phyloP scores from a whole-genome alignment of 2,888 invertebrate species.

The Oeneis ivallda region DNA sequence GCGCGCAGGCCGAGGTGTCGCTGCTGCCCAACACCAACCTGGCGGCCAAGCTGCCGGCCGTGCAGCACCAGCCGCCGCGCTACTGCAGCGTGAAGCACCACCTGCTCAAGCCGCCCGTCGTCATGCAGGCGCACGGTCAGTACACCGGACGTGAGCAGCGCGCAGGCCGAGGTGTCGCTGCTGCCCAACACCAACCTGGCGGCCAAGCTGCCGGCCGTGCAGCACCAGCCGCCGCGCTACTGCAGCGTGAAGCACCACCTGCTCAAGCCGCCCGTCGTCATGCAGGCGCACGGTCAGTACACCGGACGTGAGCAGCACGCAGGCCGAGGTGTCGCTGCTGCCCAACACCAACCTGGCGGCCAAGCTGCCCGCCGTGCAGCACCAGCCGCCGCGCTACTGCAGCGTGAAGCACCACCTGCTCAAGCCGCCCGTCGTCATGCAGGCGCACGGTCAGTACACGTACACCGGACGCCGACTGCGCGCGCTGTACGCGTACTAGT shows the following conservation, averaged over 20 bases:
- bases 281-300: conserved; percentile 86
- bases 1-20: conserved; percentile 62
- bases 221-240: conserved; percentile 91
- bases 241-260: conserved; percentile 95
- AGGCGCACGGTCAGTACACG: conserved; percentile 81
- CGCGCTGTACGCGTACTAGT: too few species aligned
- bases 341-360: conserved; percentile 92
- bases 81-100: conserved; percentile 95
- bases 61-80: conserved; percentile 91
- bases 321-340: conserved; percentile 78
- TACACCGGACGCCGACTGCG: not conserved
- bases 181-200: conserved; percentile 92
- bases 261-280: conserved; percentile 94
- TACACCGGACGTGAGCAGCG: not conserved
- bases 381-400: conserved; percentile 91
- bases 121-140: conserved; percentile 88
- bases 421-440: conserved; percentile 95
- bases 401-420: conserved; percentile 95
- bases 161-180: conserved; percentile 70
- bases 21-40: conserved; percentile 90
- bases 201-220: conserved; percentile 90
- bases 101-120: conserved; percentile 94
- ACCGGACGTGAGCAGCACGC: not conserved
- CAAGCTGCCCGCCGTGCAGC: conserved; percentile 91
- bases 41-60: conserved; percentile 90